A percentile compares a stretch with the other conserved stretches of the same genome.
Conservation (phyloP, 2,797 vertebrate genomes). For the Babyrousa celebensis region DNA sequence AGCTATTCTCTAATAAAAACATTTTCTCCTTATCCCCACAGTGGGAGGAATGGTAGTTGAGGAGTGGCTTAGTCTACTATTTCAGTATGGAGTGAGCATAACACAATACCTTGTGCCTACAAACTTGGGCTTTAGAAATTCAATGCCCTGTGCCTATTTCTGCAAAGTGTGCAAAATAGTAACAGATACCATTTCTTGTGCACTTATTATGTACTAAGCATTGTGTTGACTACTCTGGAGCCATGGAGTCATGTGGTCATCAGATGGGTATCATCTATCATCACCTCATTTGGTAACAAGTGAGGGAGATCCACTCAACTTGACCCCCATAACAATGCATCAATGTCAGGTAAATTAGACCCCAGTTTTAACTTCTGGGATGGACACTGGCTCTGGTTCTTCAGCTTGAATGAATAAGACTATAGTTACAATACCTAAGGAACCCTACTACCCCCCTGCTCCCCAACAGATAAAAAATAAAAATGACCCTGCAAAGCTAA, state of each 20-base stretch:
- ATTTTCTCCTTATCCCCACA: background rate
- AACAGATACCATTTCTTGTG: background rate
- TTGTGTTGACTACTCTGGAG: background rate
- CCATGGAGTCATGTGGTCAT: background rate
- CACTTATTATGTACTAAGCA: background rate
- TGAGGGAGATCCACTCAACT: background rate
- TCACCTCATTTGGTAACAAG: background rate
- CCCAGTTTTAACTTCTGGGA: background rate
- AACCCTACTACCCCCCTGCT: background rate
- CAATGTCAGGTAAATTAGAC: background rate
- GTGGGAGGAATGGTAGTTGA: background rate
- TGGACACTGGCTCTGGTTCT: background rate
- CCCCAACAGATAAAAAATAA: background rate
- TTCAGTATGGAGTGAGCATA: background rate
- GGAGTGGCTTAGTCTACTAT: background rate
- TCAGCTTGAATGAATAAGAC: background rate
- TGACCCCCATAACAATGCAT: background rate
- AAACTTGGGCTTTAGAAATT: background rate
- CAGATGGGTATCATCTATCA: background rate
- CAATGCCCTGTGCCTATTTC: background rate
- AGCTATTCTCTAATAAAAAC: background rate
- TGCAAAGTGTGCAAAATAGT: constrained; percentile 53
- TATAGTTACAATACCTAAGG: background rate
- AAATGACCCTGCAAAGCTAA: constrained; percentile 14
- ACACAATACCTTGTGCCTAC: background rate